Conservation (phyloP, 2,113 vertebrate species). For the Recurvirostra avosetta region DNA sequence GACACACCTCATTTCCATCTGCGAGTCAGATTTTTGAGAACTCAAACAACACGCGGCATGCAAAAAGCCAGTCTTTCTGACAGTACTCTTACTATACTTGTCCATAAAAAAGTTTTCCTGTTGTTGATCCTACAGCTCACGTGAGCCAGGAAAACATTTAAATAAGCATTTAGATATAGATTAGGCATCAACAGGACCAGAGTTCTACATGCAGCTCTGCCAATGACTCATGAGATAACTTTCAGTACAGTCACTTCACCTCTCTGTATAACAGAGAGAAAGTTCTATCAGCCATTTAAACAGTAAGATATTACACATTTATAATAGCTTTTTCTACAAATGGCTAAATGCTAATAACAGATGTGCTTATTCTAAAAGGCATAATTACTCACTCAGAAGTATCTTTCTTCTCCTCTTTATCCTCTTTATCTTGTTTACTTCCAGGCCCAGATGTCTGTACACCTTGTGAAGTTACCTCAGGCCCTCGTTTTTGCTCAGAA, state of each 20-base stretch:
- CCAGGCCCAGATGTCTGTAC: constrained; percentile 89
- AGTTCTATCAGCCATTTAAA: not conserved
- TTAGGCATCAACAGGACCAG: not conserved
- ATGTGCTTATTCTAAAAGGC: not conserved
- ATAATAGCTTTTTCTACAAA: not conserved
- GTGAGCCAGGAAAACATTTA: not conserved
- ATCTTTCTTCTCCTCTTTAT: constrained; percentile 93
- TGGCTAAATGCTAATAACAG: not conserved
- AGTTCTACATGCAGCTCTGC: not conserved
- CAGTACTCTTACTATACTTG: not conserved
- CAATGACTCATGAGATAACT: not conserved
- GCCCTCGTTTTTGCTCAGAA: constrained; percentile 87
- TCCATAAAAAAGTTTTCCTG: not conserved
- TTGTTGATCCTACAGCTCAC: not conserved
- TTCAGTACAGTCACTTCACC: not conserved
- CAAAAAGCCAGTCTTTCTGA: not conserved
- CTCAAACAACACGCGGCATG: not conserved
- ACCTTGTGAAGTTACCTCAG: constrained; percentile 94
- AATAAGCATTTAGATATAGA: not conserved
- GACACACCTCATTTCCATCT: not conserved
- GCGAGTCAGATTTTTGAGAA: not conserved
- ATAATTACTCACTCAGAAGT: constrained; percentile 88
- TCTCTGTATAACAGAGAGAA: not conserved
- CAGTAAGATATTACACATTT: not conserved
- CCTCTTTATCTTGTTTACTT: constrained; percentile 87